Base-by-base conservation (phyloP, 2,888 invertebrate species). In the Noctua fimbriata region DNA sequence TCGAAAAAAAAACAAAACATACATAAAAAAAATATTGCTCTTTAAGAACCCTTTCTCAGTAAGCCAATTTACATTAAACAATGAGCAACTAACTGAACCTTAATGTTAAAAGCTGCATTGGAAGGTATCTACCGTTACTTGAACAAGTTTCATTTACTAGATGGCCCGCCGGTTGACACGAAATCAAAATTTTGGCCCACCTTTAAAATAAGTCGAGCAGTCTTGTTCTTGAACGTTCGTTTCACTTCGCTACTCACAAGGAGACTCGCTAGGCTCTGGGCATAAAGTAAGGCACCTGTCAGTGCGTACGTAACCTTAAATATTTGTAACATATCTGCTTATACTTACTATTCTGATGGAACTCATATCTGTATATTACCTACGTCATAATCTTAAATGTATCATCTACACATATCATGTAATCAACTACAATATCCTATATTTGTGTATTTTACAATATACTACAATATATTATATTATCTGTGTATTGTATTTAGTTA, bases 341-440 rank as follows among this genome's bases (percentile, higher is more conserved):
- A 58, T 28, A 63, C 63, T 63, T 32, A 63, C 63, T 21, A n/a
- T 18, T 69, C 6, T 69, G 47, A 69, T 49, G 12, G 21, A 49
- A 76, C 16, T 47, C 55, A 14, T 41, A 21, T 16, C 10, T 55
- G 16, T 78, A 76, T 55, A 44, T 14, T n/a, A 24, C 1, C 5
- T 18, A 24, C n/a, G 21, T 47, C 36, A 66, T 18, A 36, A 58
- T 58, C 24, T 47, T 4, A 47, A 77, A 76, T 66, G 7, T 65
- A n/a, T 52, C 18, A 60, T 77, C 7, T n/a, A 28, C 41, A 52
- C 36, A 70, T 71, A 63, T 78, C 49, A 55, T 67, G 18, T 77
- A 28, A 58, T 58, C 36, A 77, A 67, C 28, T 32, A 36, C 65
- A 63, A 47, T 44, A 75, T 76, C n/a, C 36, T 44, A 49, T 32